Percentiles rank a stretch among this genome's conserved stretches.
These are phyloP conservation scores for Hystrix brachyura DNA, from an alignment of 2,113 vertebrate species.

Conservation along the genomic window DNA sequence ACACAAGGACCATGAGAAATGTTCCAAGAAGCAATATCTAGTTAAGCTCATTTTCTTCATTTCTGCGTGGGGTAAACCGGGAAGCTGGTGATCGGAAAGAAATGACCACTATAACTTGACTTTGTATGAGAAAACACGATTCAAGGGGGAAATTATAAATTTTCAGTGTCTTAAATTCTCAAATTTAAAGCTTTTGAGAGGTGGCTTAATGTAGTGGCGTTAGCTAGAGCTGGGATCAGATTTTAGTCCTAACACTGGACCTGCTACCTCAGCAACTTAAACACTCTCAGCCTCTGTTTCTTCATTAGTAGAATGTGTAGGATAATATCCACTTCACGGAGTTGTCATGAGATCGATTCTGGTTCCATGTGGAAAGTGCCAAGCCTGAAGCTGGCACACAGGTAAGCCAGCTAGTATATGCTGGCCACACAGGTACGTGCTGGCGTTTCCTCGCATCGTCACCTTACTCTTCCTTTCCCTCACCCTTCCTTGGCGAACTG, in stretches of 20 bases:
- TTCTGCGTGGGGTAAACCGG: constrained; percentile 5
- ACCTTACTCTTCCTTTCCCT: background rate
- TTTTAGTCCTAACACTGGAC: background rate
- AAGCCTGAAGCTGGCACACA: background rate
- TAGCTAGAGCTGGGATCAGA: background rate
- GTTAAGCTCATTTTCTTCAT: constrained; percentile 53
- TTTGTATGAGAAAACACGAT: background rate
- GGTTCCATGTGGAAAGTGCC: background rate
- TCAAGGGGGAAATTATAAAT: background rate
- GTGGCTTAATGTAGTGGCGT: background rate
- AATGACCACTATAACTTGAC: background rate
- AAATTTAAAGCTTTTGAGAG: constrained; percentile 12
- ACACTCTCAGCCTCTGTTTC: background rate
- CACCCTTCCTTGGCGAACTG: background rate
- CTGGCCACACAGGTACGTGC: no score
- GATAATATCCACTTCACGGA: background rate
- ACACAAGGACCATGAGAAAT: constrained; percentile 58
- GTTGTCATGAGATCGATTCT: constrained; percentile 14
- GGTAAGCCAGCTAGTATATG: background rate
- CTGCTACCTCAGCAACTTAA: background rate
- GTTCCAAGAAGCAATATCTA: constrained; percentile 5
- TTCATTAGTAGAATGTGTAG: background rate
- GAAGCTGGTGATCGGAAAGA: constrained; percentile 8
- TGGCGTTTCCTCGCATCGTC: rapidly evolving
- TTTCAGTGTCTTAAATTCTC: background rate